Evolutionary conservation across 1,140 invertebrate genomes (phyloP).

Genomic region (Pseudomyrmex dendroicus): DNA sequence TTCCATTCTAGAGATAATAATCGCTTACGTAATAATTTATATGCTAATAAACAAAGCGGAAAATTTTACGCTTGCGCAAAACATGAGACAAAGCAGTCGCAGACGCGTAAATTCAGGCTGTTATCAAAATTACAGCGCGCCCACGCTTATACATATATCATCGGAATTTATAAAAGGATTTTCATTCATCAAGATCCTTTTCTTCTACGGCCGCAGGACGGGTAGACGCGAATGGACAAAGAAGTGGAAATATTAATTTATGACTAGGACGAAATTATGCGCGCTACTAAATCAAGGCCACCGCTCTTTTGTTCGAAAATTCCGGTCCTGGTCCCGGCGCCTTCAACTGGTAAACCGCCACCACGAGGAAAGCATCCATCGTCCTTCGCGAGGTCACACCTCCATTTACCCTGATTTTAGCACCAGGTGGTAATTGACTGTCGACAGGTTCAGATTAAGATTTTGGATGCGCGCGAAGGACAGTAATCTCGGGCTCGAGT

Average conservation of each 20-base stretch:
- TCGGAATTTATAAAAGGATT: slow-evolving; percentile 47
- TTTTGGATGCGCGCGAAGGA: slow-evolving; percentile 18
- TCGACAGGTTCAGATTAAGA: slow-evolving; percentile 45
- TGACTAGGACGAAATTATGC: slow-evolving; percentile 66
- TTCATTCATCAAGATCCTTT: slow-evolving; percentile 66
- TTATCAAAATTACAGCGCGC: slow-evolving; percentile 20
- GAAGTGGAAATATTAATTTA: slow-evolving; percentile 66
- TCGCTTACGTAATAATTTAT: slow-evolving; percentile 21
- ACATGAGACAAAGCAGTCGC: not conserved
- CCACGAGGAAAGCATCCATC: slow-evolving; percentile 55
- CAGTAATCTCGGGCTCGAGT: slow-evolving; percentile 10
- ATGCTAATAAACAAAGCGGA: slow-evolving; percentile 28
- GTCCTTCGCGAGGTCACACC: slow-evolving; percentile 41
- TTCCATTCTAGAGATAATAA: slow-evolving; percentile 19
- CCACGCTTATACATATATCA: slow-evolving; percentile 8
- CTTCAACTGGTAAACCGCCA: slow-evolving; percentile 46
- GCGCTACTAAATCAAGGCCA: slow-evolving; percentile 58
- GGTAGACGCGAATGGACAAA: slow-evolving; percentile 52
- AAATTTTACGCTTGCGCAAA: slow-evolving; percentile 24
- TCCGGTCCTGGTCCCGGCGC: slow-evolving; percentile 38
- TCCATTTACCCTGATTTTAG: slow-evolving; percentile 50
- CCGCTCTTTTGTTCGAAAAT: slow-evolving; percentile 60
- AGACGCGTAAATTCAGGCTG: slow-evolving; percentile 37
- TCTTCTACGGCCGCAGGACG: slow-evolving; percentile 38
- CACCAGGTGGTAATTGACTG: slow-evolving; percentile 43